Conservation (phyloP, 1,140 invertebrate species). For the Aphaenogaster floridana region DNA sequence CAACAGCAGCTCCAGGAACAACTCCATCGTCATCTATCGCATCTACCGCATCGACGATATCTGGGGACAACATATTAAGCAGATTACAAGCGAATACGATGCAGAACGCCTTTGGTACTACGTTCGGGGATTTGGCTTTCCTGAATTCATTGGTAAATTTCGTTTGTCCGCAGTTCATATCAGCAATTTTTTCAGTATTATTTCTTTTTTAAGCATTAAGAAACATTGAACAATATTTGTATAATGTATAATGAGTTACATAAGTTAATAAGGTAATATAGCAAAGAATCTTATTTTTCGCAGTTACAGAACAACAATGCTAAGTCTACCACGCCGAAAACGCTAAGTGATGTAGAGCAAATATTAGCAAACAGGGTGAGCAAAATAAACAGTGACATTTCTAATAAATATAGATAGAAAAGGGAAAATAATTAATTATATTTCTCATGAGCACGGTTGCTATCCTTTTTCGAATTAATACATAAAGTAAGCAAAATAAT, state of each 20-base stretch:
- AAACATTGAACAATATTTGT: background rate
- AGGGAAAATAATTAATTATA: constrained; percentile 18
- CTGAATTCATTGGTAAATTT: constrained; percentile 84
- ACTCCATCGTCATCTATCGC: background rate
- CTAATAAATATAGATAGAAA: background rate
- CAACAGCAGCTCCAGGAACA: background rate
- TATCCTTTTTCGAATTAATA: background rate
- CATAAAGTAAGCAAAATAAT: background rate
- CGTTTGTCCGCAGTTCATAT: background rate
- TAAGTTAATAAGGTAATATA: background rate
- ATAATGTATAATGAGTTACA: background rate
- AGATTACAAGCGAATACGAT: constrained; percentile 63
- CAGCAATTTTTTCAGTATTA: background rate
- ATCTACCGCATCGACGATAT: background rate
- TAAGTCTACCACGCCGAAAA: constrained; percentile 79
- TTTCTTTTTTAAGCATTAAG: background rate
- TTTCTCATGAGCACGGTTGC: background rate
- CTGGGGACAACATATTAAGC: background rate
- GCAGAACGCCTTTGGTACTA: constrained; percentile 82
- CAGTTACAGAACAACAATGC: constrained; percentile 80
- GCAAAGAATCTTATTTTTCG: background rate
- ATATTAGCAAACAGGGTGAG: constrained; percentile 84
- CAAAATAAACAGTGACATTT: constrained; percentile 8
- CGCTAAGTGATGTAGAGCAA: constrained; percentile 83
- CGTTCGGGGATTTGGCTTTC: constrained; percentile 84